These are phyloP conservation scores for Grallaria varia DNA, from an alignment of 2,113 vertebrate species.

Conservation along the genomic window DNA sequence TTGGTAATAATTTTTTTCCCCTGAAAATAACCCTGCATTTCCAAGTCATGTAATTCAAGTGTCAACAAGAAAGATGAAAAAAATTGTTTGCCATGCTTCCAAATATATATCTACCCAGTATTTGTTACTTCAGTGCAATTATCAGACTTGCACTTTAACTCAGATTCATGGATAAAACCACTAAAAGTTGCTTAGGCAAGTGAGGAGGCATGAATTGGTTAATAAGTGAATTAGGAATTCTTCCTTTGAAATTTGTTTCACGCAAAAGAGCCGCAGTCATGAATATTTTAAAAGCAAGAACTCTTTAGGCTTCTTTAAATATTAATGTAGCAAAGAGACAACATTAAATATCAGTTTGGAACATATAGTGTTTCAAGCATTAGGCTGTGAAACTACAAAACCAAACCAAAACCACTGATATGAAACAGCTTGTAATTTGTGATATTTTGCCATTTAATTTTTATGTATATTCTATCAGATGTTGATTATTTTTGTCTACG, in stretches of 20 bases:
- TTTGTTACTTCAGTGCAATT: background rate
- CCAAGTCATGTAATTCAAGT: background rate
- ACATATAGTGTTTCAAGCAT: background rate
- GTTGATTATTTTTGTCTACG: background rate
- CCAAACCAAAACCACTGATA: background rate
- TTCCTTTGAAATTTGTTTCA: constrained; percentile 49
- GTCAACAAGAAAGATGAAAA: background rate
- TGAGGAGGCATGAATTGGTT: constrained; percentile 2
- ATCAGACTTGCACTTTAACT: background rate
- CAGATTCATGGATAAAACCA: background rate
- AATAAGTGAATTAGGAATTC: constrained; percentile 19
- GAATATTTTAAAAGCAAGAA: constrained; percentile 49
- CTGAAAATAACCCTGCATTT: background rate
- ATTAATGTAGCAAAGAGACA: constrained; percentile 49
- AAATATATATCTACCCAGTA: background rate
- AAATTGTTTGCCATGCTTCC: background rate
- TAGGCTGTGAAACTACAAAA: background rate
- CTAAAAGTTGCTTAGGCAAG: background rate
- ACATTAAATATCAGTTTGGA: constrained; percentile 21
- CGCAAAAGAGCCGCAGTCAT: constrained; percentile 36
- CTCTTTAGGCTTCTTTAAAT: constrained; percentile 56
- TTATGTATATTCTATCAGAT: background rate
- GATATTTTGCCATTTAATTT: background rate
- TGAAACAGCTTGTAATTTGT: background rate
- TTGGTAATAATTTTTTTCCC: background rate